These are phyloP conservation scores for Drosophila longiperda DNA, from an alignment of 2,888 invertebrate species.

Conservation along the genomic window DNA sequence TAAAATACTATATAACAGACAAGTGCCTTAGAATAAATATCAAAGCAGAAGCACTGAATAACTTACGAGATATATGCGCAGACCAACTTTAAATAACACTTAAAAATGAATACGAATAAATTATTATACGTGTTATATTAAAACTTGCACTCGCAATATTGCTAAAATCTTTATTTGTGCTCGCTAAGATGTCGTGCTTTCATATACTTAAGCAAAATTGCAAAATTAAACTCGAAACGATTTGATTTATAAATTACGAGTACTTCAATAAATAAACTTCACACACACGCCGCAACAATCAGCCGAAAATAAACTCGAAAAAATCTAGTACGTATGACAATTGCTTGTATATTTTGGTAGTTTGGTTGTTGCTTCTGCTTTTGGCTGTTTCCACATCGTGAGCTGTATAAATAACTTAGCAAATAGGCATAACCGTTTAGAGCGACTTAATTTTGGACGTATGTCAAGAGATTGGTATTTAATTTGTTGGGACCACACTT, in stretches of 20 bases:
- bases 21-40: background rate
- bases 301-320: conserved; percentile 7
- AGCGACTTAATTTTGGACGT: conserved; percentile 36
- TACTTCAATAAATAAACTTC: conserved; percentile 50
- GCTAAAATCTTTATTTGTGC: background rate
- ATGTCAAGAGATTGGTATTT: conserved; percentile 27
- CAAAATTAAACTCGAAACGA: conserved; percentile 41
- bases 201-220: conserved; percentile 37
- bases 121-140: background rate
- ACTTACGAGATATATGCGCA: background rate
- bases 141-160: background rate
- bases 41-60: background rate
- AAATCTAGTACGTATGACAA: conserved; percentile 10
- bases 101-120: background rate
- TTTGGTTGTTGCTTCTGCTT: conserved; percentile 5
- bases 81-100: background rate
- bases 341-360: conserved; percentile 30
- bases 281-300: conserved; percentile 48
- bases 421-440: conserved; percentile 66
- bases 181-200: conserved; percentile 24
- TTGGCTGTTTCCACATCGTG: conserved; percentile 28
- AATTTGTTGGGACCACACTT: conserved; percentile 40
- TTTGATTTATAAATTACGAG: conserved; percentile 53
- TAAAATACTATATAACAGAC: background rate
- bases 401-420: conserved; percentile 47